Evolutionary conservation across 1,140 invertebrate genomes (phyloP).

Genomic region (Drosophila bocqueti): DNA sequence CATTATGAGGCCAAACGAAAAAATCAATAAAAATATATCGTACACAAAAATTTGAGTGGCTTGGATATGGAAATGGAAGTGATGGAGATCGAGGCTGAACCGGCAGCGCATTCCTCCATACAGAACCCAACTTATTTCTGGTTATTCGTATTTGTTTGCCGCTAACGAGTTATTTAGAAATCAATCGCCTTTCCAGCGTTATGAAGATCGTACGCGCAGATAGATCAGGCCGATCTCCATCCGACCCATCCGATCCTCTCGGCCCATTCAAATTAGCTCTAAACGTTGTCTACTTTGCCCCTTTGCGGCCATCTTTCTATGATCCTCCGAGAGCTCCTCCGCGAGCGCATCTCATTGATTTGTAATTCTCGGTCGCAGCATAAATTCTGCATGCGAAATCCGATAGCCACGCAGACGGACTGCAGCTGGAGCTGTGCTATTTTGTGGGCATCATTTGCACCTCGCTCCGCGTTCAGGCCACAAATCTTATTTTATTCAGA

Average conservation of each 20-base stretch:
- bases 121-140: slow-evolving; percentile 43
- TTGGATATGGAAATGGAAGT: slow-evolving; percentile 11
- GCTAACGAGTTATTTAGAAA: slow-evolving; percentile 75
- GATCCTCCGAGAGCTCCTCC: slow-evolving; percentile 10
- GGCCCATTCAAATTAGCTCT: slow-evolving; percentile 58
- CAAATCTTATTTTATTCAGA: slow-evolving; percentile 78
- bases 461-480: slow-evolving; percentile 63
- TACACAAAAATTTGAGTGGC: slow-evolving; percentile 55
- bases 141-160: slow-evolving; percentile 30
- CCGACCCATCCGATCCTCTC: not conserved
- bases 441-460: slow-evolving; percentile 74
- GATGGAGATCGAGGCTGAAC: slow-evolving; percentile 7
- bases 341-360: slow-evolving; percentile 77
- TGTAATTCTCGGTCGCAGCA: slow-evolving; percentile 74
- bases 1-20: slow-evolving; percentile 69
- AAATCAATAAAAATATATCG: slow-evolving; percentile 79
- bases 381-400: slow-evolving; percentile 82
- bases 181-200: slow-evolving; percentile 26
- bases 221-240: slow-evolving; percentile 1
- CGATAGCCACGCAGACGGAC: slow-evolving; percentile 56
- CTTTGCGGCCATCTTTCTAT: slow-evolving; percentile 52
- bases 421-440: slow-evolving; percentile 34
- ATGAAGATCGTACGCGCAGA: slow-evolving; percentile 30
- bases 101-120: slow-evolving; percentile 60
- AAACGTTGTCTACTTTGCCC: slow-evolving; percentile 51